Evolutionary conservation across 1,140 invertebrate species (phyloP).

Genomic region (Drosophila novamexicana): DNA sequence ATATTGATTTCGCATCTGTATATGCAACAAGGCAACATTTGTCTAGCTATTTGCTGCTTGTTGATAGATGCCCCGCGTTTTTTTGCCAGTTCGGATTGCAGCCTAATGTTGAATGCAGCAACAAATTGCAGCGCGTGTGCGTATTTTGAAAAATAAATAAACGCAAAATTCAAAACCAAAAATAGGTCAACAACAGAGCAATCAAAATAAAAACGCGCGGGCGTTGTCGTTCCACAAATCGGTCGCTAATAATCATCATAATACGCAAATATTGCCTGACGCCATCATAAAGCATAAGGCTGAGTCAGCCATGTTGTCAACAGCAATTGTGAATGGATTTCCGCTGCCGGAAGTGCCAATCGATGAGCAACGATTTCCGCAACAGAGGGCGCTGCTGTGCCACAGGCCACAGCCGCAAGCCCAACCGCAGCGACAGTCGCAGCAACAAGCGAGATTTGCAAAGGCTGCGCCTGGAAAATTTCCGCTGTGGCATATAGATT

Average conservation of each 20-base stretch:
- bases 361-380: slow-evolving; percentile 52
- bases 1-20: slow-evolving; percentile 62
- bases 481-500: slow-evolving; percentile 4
- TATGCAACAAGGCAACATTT: slow-evolving; percentile 27
- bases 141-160: slow-evolving; percentile 5
- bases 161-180: slow-evolving; percentile 2
- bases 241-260: slow-evolving; percentile 63
- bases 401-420: slow-evolving; percentile 11
- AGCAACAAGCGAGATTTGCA: slow-evolving; percentile 2
- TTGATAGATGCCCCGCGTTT: slow-evolving; percentile 52
- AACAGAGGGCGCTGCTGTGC: slow-evolving; percentile 3
- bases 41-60: slow-evolving; percentile 37
- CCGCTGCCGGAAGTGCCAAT: slow-evolving; percentile 55
- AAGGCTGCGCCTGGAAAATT: slow-evolving; percentile 12
- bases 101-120: slow-evolving; percentile 66
- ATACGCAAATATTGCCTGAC: slow-evolving; percentile 41
- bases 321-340: slow-evolving; percentile 19
- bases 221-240: slow-evolving; percentile 23
- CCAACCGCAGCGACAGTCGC: background rate
- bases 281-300: slow-evolving; percentile 44
- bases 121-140: slow-evolving; percentile 34
- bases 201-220: slow-evolving; percentile 19
- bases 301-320: slow-evolving; percentile 62
- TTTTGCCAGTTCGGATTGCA: slow-evolving; percentile 65
- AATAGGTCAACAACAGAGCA: slow-evolving; percentile 70